Conservation (phyloP, 2,113 vertebrate species). For the Trematocara unimaculatum region DNA sequence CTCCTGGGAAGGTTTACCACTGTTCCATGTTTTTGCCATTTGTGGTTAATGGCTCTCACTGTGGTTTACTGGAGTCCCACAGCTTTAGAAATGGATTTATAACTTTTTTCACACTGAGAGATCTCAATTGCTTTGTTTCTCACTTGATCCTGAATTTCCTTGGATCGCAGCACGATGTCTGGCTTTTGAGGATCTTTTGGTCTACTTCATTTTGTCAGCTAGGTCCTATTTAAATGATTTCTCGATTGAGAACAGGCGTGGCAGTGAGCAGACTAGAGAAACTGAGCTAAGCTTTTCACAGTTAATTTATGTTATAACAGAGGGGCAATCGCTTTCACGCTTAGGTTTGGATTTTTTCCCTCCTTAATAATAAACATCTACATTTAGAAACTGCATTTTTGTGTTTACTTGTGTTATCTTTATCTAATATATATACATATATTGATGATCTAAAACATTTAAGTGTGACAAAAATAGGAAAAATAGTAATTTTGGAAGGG, state of each 20-base stretch:
- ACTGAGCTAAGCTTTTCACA: background rate
- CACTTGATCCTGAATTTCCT: background rate
- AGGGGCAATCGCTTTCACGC: fast-evolving
- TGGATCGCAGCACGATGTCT: background rate
- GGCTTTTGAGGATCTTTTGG: background rate
- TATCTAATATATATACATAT: background rate
- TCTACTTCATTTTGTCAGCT: background rate
- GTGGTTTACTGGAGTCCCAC: background rate
- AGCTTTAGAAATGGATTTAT: background rate
- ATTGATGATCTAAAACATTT: background rate
- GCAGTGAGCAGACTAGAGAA: background rate
- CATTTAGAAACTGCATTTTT: background rate
- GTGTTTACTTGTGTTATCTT: background rate
- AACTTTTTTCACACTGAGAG: background rate
- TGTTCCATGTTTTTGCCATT: background rate
- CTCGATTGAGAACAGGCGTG: background rate
- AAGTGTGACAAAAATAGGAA: background rate
- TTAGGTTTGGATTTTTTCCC: background rate
- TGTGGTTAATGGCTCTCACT: background rate
- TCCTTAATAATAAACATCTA: background rate
- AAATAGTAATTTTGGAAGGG: background rate
- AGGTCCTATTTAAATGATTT: background rate
- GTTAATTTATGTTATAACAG: background rate
- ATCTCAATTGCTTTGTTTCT: background rate
- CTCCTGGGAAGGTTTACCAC: background rate